Base-by-base conservation (phyloP, 2,797 vertebrate genomes). In the Tragelaphus eurycerus region DNA sequence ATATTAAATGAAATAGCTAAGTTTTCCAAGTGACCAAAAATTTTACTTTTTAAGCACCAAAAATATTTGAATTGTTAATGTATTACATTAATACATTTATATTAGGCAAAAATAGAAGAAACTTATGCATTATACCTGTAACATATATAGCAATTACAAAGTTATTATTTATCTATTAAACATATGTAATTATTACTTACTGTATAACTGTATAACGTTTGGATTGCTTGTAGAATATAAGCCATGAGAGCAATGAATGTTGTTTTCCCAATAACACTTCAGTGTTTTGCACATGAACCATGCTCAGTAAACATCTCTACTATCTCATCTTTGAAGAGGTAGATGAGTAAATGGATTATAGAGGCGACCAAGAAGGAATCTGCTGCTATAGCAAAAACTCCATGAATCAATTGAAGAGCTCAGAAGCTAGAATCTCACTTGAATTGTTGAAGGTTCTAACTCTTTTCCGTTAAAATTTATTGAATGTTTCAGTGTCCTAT, bases 1-100 rank as follows among this genome's bases (percentile, higher is more conserved):
- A 25, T 78, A 86, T 90, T 92, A 89, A 93, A 88, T 96, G 43
- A 86, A 89, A 93, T 48, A 95, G 29, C 17, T 93, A 54, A 95
- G 19, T 83, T 96, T 96, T 76, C 12, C 29, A 86, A 91, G 13
- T 48, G 12, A 27, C 64, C 19, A 17, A 48, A 89, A 71, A 48
- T 87, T 94, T 60, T 92, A 87, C 76, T 76, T 21, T 71, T 71
- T 79, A 57, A 60, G 21, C 10, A 31, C 55, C 17, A 86, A 96
- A 89, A 89, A 62, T 52, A 86, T 43, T 64, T 86, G 9, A 76
- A 6, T 90, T 11, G 19, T 79, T 89, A 89, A 89, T 95, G 89
- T 86, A 90, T 74, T 74, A 86, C 0, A 46, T 96, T 93, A 97
- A 84, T 93, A 93, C 93, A 90, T 83, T 83, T 81, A 6, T n/a